A percentile compares a stretch with the other conserved stretches of the same genome.
These are phyloP conservation scores for Mycetomoellerius zeteki DNA, from an alignment of 1,140 invertebrate genomes.

Conservation along the genomic window DNA sequence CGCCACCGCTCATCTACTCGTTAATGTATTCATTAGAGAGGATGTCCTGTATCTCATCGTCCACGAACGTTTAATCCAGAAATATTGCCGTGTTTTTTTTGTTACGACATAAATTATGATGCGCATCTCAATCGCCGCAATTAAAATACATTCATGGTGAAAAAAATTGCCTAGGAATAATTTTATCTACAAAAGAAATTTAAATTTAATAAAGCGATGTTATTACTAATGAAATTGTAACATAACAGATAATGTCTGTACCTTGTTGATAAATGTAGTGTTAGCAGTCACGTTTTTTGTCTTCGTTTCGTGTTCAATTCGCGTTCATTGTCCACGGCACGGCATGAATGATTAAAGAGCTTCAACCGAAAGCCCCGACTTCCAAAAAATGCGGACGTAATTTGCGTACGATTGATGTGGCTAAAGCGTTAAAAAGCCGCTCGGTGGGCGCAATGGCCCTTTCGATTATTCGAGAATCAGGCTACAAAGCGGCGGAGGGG, in stretches of 20 bases:
- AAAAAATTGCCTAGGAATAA: constrained; percentile 9
- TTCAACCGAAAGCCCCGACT: not conserved
- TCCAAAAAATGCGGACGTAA: not conserved
- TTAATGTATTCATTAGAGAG: constrained; percentile 54
- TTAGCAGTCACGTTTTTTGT: not conserved
- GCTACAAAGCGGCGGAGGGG: not conserved
- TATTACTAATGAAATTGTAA: not conserved
- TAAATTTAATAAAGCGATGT: not conserved
- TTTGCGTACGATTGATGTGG: constrained; percentile 4
- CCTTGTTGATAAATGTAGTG: not conserved
- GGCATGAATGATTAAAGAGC: not conserved
- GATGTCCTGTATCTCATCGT: not conserved
- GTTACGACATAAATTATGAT: constrained; percentile 1
- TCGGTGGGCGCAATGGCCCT: not conserved
- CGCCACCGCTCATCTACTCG: constrained; percentile 27
- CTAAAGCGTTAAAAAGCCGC: not conserved
- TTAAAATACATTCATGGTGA: not conserved
- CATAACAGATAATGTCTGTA: not conserved
- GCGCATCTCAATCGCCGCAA: constrained; percentile 18
- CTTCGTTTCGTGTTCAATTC: not conserved
- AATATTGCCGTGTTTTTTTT: constrained; percentile 31
- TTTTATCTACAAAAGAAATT: not conserved
- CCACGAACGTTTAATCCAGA: constrained; percentile 20
- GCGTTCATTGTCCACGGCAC: not conserved
- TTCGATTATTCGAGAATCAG: not conserved